These are phyloP conservation scores for Salminus brasiliensis DNA, from an alignment of 2,113 vertebrate species.

Conservation along the genomic window DNA sequence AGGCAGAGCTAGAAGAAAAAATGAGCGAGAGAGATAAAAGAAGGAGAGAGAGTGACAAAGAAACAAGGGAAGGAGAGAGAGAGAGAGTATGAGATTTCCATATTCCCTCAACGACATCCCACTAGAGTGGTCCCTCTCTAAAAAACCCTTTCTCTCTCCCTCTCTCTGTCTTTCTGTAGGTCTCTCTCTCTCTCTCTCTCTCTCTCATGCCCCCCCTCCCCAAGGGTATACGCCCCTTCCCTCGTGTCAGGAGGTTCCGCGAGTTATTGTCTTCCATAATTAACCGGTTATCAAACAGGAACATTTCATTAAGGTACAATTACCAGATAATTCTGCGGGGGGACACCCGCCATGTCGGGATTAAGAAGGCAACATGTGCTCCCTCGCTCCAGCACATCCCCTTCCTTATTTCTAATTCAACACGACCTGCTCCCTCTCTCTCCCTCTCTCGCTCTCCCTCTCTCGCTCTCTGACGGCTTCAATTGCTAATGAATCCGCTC, in stretches of 20 bases:
- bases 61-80: background rate
- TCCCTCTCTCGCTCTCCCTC: conserved; percentile 15
- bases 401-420: conserved; percentile 76
- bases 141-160: conserved; percentile 8
- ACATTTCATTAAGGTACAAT: conserved; percentile 91
- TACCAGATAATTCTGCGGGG: conserved; percentile 84
- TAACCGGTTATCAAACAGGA: conserved; percentile 94
- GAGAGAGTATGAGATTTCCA: background rate
- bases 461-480: conserved; percentile 75
- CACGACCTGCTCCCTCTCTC: conserved; percentile 64
- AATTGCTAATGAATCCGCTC: conserved; percentile 87
- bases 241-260: conserved; percentile 76
- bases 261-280: conserved; percentile 89
- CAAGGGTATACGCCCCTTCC: conserved; percentile 67
- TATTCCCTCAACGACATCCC: conserved; percentile 17
- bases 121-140: background rate
- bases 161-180: conserved; percentile 6
- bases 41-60: too few relatives aligned
- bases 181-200: conserved; percentile 29
- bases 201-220: conserved; percentile 3
- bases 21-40: background rate
- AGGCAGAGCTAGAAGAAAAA: background rate
- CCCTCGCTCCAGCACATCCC: conserved; percentile 67
- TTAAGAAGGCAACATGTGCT: conserved; percentile 82
- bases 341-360: conserved; percentile 79